Evolutionary conservation across 2,888 invertebrate genomes (phyloP).

Genomic region (Eupithecia dodoneata): DNA sequence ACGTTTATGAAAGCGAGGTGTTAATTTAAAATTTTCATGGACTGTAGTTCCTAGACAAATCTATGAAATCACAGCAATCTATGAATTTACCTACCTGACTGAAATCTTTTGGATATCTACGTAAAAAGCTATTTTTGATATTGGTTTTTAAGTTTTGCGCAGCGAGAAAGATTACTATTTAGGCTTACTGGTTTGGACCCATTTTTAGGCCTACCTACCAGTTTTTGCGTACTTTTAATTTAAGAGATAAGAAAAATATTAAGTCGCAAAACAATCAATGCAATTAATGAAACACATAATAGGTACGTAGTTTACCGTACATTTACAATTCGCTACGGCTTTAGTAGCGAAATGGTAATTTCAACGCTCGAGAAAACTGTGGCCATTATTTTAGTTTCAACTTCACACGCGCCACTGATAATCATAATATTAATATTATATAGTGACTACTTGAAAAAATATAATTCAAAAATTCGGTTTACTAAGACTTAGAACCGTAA

Average conservation of each 20-base stretch:
- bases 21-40: conserved; percentile 5
- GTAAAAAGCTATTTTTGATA: neutral
- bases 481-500: neutral
- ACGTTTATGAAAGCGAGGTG: conserved; percentile 11
- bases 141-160: neutral
- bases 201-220: neutral
- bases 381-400: conserved; percentile 29
- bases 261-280: neutral
- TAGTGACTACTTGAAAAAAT: neutral
- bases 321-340: conserved; percentile 36
- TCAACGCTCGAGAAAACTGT: conserved; percentile 29
- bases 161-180: neutral
- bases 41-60: neutral
- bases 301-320: conserved; percentile 5
- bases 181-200: neutral
- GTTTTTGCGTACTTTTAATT: neutral
- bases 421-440: neutral
- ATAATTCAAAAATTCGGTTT: neutral
- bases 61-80: neutral
- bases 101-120: neutral
- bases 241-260: neutral
- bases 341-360: conserved; percentile 35
- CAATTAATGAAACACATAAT: neutral
- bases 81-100: neutral
- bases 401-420: conserved; percentile 24